Base-by-base conservation (phyloP, 2,888 invertebrate genomes). In the Galeopsomyia nigrocyanea region DNA sequence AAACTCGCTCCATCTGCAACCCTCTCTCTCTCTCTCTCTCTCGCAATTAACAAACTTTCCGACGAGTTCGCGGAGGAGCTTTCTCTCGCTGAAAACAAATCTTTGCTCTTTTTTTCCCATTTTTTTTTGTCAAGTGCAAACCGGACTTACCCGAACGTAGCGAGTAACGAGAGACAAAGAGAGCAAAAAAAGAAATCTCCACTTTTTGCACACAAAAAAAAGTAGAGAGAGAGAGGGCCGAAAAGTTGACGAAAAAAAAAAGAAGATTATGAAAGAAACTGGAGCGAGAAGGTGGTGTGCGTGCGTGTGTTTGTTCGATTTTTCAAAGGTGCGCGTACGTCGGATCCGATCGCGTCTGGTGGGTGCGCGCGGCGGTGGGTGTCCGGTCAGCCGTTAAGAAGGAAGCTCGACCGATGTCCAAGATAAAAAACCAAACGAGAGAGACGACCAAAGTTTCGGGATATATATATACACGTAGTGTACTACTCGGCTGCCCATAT, bases 371-470 rank as follows among this genome's bases (percentile, higher is more conserved):
- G 64, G 50, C 72, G 70, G 78, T 77, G 76, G 78, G 82, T 82
- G 81, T 82, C 80, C 82, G 84, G 81, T 85, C 84, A 83, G 80
- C 83, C 83, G 84, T 85, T 85, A 84, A 84, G 84, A 84, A 83
- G 83, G 84, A 85, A 85, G 84, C 83, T 84, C 81, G 79, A 79
- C 80, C 82, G 85, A 84, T 84, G 84, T 82, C 80, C 76, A 84
- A 84, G 84, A 85, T 84, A 85, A 85, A 80, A 65, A 68, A 22
- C 55, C 50, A 71, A 78, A 77, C 79, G 78, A 64, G 51, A 60
- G 47, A 61, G 65, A 68, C 58, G 73, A 51, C 62, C 74, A 73
- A 78, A 78, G 75, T 77, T 77, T 77, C 73, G 71, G 74, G 73
- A 73, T 77, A 21, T 19, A 53, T 72, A 50, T 17, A 47, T 17